Evolutionary conservation across 2,888 invertebrate species (phyloP).

Genomic region (Tetragonula carbonaria): DNA sequence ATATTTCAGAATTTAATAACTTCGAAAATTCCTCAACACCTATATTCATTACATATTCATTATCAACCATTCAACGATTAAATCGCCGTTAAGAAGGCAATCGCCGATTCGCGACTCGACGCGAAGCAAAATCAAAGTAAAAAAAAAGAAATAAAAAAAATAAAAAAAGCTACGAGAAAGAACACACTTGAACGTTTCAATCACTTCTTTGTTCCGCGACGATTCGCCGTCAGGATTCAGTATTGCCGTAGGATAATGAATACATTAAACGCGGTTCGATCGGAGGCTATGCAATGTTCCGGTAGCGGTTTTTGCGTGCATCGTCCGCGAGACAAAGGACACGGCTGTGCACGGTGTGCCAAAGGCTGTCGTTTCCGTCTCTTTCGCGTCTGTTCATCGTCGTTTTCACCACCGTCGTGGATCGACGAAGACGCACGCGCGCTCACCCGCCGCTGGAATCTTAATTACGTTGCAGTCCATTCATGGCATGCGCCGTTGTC

Average conservation of each 20-base stretch:
- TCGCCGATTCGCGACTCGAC: background rate
- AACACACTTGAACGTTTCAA: slow-evolving; percentile 19
- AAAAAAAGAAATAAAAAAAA: too few relatives aligned
- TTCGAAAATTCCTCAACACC: background rate
- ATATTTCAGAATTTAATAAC: background rate
- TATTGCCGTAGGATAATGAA: slow-evolving; percentile 12
- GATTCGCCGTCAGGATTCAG: background rate
- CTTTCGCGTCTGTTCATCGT: slow-evolving; percentile 2
- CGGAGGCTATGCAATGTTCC: slow-evolving; percentile 28
- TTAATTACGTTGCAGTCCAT: slow-evolving; percentile 77
- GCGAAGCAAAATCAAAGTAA: background rate
- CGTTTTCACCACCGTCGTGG: background rate
- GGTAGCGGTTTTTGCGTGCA: slow-evolving; percentile 46
- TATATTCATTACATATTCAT: background rate
- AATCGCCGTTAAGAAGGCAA: background rate
- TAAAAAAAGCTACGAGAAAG: background rate
- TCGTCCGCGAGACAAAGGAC: slow-evolving; percentile 60
- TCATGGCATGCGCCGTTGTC: slow-evolving; percentile 70
- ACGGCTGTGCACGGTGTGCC: slow-evolving; percentile 33
- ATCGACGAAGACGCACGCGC: slow-evolving; percentile 49
- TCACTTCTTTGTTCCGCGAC: slow-evolving; percentile 34
- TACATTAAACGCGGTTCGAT: slow-evolving; percentile 48
- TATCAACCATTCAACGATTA: background rate
- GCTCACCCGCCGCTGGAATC: slow-evolving; percentile 70
- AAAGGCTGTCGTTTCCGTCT: slow-evolving; percentile 4